A percentile compares a stretch with the other conserved stretches of the same genome.
Evolutionary conservation across 2,888 invertebrate species (phyloP).

Genomic region (Diarsia brunnea): DNA sequence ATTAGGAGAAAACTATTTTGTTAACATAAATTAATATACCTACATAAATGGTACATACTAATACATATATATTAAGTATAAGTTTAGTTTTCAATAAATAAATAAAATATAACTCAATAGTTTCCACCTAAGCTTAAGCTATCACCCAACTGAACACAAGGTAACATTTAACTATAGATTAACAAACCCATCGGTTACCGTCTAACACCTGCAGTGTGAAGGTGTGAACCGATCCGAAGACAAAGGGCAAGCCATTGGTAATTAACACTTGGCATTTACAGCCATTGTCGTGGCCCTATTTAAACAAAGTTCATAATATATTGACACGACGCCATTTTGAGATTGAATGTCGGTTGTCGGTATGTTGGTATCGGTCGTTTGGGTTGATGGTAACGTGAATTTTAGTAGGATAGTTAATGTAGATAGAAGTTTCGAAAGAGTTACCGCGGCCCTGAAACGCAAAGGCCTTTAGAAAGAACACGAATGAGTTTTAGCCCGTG

Average conservation of each 20-base stretch:
- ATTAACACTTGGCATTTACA: slow-evolving; percentile 68
- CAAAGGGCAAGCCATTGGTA: slow-evolving; percentile 57
- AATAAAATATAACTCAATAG: not conserved
- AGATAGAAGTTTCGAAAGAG: not conserved
- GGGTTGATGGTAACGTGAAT: not conserved
- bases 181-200: slow-evolving; percentile 40
- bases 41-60: too few relatives aligned
- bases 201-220: slow-evolving; percentile 41
- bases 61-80: too few relatives aligned
- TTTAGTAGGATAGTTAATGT: not conserved
- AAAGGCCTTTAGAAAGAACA: too few relatives aligned
- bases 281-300: slow-evolving; percentile 46
- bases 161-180: slow-evolving; percentile 22
- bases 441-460: too few relatives aligned
- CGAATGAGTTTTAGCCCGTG: too few relatives aligned
- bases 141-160: not conserved
- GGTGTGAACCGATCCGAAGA: slow-evolving; percentile 36
- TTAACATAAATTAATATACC: too few relatives aligned
- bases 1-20: too few relatives aligned
- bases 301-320: slow-evolving; percentile 69
- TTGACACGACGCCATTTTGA: slow-evolving; percentile 52
- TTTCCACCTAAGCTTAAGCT: not conserved
- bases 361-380: not conserved
- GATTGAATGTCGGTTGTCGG: slow-evolving; percentile 41
- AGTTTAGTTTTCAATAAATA: too few relatives aligned